A percentile compares a stretch with the other conserved stretches of the same genome.
These are phyloP conservation scores for Aotus griseimembra DNA, from an alignment of 2,797 vertebrate genomes.

Conservation along the genomic window DNA sequence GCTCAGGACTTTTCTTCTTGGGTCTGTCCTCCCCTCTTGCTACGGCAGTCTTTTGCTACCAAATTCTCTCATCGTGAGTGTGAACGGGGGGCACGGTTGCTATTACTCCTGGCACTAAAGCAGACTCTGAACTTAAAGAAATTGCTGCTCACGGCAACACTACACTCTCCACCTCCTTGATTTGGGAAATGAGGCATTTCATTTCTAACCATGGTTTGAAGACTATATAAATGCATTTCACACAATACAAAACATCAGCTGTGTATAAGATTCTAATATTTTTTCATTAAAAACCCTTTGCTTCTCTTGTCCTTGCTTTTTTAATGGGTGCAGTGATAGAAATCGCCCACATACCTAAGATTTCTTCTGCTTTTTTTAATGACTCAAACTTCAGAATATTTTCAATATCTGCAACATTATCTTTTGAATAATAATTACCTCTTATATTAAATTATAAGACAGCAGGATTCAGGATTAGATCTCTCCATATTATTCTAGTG, in stretches of 20 bases:
- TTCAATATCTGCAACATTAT: constrained; percentile 88
- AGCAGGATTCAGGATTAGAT: constrained; percentile 89
- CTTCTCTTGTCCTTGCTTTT: constrained; percentile 73
- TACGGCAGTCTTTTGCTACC: neutral
- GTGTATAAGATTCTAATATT: constrained; percentile 70
- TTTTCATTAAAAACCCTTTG: constrained; percentile 80
- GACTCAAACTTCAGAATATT: constrained; percentile 86
- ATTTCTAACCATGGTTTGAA: constrained; percentile 73
- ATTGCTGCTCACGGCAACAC: constrained; percentile 51
- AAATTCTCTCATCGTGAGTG: neutral
- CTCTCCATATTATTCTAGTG: constrained; percentile 89
- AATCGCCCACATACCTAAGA: constrained; percentile 69
- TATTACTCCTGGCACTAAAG: neutral
- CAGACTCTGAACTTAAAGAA: constrained; percentile 21
- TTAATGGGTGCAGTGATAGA: constrained; percentile 67
- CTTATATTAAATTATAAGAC: constrained; percentile 90
- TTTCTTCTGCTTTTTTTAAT: constrained; percentile 69
- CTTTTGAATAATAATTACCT: constrained; percentile 89
- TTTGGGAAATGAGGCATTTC: constrained; percentile 58
- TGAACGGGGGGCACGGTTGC: neutral
- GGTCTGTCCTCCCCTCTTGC: neutral
- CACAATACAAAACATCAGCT: constrained; percentile 75
- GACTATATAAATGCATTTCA: constrained; percentile 69
- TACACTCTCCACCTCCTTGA: constrained; percentile 25
- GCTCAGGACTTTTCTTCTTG: too few relatives aligned